phyloP scores from a whole-genome alignment of 92 coral and sea anemone species.

The Pocillopora meandrina region DNA sequence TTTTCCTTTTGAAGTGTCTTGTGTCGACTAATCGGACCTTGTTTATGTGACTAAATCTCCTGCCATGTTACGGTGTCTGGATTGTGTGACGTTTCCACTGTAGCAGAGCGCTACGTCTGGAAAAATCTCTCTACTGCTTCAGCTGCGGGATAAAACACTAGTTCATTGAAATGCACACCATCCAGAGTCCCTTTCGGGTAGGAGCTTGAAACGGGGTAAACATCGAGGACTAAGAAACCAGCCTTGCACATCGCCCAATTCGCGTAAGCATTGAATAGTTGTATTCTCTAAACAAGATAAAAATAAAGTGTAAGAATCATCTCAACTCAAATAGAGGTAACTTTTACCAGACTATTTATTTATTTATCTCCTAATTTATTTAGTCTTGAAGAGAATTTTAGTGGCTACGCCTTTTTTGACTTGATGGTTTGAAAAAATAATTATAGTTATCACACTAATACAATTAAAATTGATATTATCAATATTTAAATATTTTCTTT shows the following conservation, averaged over 20 bases:
- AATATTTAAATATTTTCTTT: no score
- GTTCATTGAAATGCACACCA: constrained; percentile 73
- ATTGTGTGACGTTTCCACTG: background rate
- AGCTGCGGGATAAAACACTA: constrained; percentile 70
- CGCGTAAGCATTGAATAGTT: constrained; percentile 81
- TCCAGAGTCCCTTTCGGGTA: constrained; percentile 82
- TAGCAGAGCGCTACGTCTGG: constrained; percentile 17
- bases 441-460: no score
- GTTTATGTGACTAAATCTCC: background rate
- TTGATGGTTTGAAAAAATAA: no score
- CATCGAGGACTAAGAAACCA: constrained; percentile 70
- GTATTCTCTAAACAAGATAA: constrained; percentile 56
- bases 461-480: no score
- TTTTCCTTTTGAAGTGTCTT: no score
- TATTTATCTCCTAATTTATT: no score
- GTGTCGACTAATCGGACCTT: background rate
- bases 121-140: constrained; percentile 66
- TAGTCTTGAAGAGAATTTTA: no score
- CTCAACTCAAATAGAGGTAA: no score
- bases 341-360: no score
- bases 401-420: no score
- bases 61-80: background rate
- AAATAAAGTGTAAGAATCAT: background rate
- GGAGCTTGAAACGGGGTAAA: constrained; percentile 62
- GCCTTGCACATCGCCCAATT: constrained; percentile 79